Evolutionary conservation across 1,140 invertebrate species (phyloP), one percentile per base, ranked within the genome.

Genomic region (Drosophila nebulosa): DNA sequence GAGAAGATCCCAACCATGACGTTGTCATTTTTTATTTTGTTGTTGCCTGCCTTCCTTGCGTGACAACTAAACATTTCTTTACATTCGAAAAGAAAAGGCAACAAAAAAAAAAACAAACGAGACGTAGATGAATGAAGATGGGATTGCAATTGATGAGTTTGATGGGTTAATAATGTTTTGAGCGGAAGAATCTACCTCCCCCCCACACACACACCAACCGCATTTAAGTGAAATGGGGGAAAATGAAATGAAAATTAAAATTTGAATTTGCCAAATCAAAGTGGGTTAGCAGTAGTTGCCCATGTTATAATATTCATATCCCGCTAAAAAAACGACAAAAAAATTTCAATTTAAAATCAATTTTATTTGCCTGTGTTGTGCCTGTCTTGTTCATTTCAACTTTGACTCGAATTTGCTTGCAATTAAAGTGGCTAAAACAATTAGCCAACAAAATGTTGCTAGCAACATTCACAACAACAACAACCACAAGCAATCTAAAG

Each of bases 131-230:
- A 46, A 62, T 71, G 69, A 66, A 27, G 32, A 35, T 53, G 26
- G 53, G 59, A 53, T 60, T 74, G 59, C 66, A 71, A 79, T 79
- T 79, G 74, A 77, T 78, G 74, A 53, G 53, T 77, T 71, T 71
- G 66, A 79, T 79, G 63, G 78, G 56, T 75, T 79, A 66, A 75
- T 79, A 79, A 74, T 78, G 60, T 46, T 57, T 67, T n/a, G n/a
- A n/a, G 16, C 16, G 39, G 14, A 5, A 42, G 39, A 42, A n/a
- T 16, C 36, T 39, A n/a, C n/a, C n/a, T n/a, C n/a, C n/a, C n/a
- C n/a, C n/a, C n/a, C n/a, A n/a, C n/a, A n/a, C n/a, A n/a, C n/a
- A n/a, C n/a, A n/a, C n/a, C n/a, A n/a, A n/a, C n/a, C n/a, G n/a
- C 0, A 4, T 39, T 16, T 14, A 39, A 39, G 21, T 21, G 2